Base-by-base conservation (phyloP, 30 jellyfish, hydroid and myxozoan species). In the Aurelia coerulea region DNA sequence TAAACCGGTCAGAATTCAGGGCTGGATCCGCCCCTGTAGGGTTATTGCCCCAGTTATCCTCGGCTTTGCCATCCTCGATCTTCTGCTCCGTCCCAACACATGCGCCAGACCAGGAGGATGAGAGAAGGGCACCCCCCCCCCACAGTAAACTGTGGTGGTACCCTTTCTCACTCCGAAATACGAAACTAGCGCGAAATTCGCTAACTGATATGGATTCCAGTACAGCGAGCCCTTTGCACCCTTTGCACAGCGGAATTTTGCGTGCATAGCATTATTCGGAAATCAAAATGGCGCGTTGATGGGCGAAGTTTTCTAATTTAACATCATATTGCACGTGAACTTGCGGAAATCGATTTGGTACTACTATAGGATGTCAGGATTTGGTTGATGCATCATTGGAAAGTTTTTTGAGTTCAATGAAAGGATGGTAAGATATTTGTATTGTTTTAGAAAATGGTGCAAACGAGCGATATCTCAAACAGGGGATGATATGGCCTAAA, bases 281-380 rank as follows among this genome's bases (percentile, higher is more conserved):
- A 51, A 77, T 77, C 87, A 77, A 77, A 62, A 77, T 77, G 87
- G 87, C 87, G 87, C 87, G 59, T 62, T 39, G 87, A 65, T 65
- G 76, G 76, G 76, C 76, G 76, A 65, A 39, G 87, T 70, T 71
- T 46, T 46, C 56, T 53, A 83, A 83, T 83, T 73, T 83, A 70
- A 71, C 92, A 83, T 83, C 92, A 71, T 49, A 71, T 83, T 83
- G 92, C 83, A 54, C 63, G 73, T 52, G 78, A 58, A 75, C 41
- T 41, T 62, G 35, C 39, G 87, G 16, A 51, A 9, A 77, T 50
- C 70, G 87, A 19, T 18, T 16, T 59, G 41, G 11, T 59, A 35
- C 17, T 2, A 34, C 67, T 33, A 13, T 77, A 77, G 63, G 35
- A 77, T 77, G 87, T 77, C 87, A 77, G 87, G 77, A 41, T 64